Evolutionary conservation across 30 jellyfish, hydroid and myxozoan species (phyloP).

Genomic region (Chrysaora quinquecirrha): DNA sequence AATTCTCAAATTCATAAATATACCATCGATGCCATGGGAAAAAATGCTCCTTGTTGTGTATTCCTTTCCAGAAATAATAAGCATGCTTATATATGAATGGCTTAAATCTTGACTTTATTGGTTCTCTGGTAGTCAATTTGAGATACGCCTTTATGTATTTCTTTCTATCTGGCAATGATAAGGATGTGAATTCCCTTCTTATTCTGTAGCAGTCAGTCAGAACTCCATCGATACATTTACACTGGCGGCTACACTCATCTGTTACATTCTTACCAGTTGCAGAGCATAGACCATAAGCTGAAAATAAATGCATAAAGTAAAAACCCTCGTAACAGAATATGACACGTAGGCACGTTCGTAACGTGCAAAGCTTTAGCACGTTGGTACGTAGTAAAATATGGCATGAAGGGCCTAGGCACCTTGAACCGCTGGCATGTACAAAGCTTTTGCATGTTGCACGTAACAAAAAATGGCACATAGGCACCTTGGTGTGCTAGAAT

Average conservation of each 20-base stretch:
- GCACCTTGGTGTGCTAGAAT: not conserved
- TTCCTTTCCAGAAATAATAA: conserved; percentile 87
- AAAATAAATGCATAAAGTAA: too few species aligned
- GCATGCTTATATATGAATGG: conserved; percentile 66
- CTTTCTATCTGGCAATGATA: conserved; percentile 64
- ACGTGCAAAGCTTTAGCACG: too few species aligned
- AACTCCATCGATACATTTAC: conserved; percentile 69
- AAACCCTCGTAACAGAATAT: too few species aligned
- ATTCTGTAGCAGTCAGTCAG: conserved; percentile 68
- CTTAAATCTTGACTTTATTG: conserved; percentile 58
- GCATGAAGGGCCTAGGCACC: not conserved
- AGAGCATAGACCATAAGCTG: conserved; percentile 25
- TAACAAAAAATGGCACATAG: too few species aligned
- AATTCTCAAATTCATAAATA: conserved; percentile 57
- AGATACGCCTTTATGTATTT: conserved; percentile 74
- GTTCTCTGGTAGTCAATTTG: conserved; percentile 80
- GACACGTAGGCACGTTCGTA: too few species aligned
- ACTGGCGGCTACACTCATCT: conserved; percentile 85
- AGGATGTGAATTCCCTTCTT: conserved; percentile 84
- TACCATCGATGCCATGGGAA: conserved; percentile 91
- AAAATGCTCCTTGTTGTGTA: conserved; percentile 44
- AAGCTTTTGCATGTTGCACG: too few species aligned
- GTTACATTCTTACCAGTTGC: conserved; percentile 26
- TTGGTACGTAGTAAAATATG: not conserved
- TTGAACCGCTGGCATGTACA: not conserved